These are phyloP conservation scores for Herminia tarsipennalis DNA, from an alignment of 2,888 invertebrate genomes.

Conservation along the genomic window DNA sequence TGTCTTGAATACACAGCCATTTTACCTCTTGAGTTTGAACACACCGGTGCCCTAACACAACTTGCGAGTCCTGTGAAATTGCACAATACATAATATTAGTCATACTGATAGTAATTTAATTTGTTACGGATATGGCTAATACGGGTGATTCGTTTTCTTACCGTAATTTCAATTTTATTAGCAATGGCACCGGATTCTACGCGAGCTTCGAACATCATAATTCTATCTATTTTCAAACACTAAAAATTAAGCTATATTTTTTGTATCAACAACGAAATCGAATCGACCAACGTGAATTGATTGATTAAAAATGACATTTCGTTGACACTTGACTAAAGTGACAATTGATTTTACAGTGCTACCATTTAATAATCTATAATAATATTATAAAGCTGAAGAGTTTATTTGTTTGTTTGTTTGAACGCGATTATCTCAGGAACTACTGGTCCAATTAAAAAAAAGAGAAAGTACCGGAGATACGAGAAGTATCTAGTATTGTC, in stretches of 20 bases:
- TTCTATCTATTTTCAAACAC: not conserved
- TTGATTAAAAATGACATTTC: no score
- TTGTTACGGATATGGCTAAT: not conserved
- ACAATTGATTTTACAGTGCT: no score
- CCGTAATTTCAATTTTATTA: slow-evolving; percentile 18
- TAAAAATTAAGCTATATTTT: not conserved
- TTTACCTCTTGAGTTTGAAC: slow-evolving; percentile 65
- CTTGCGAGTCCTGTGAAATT: slow-evolving; percentile 49
- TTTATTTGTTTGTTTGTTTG: no score
- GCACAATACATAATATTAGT: slow-evolving; percentile 35
- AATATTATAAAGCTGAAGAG: no score
- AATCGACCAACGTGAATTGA: no score
- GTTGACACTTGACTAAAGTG: no score
- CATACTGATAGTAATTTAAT: slow-evolving; percentile 9
- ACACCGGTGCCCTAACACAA: slow-evolving; percentile 60
- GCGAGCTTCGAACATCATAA: slow-evolving; percentile 31
- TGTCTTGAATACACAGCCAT: slow-evolving; percentile 66
- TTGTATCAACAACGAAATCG: no score
- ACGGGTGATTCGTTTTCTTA: slow-evolving; percentile 11
- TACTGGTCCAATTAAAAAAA: no score
- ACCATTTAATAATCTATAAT: no score
- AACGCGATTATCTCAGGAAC: no score
- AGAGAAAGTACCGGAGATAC: no score
- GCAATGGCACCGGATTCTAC: slow-evolving; percentile 3
- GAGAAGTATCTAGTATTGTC: no score